Evolutionary conservation across 2,797 vertebrate species (phyloP).

Genomic region (Semotilus atromaculatus): DNA sequence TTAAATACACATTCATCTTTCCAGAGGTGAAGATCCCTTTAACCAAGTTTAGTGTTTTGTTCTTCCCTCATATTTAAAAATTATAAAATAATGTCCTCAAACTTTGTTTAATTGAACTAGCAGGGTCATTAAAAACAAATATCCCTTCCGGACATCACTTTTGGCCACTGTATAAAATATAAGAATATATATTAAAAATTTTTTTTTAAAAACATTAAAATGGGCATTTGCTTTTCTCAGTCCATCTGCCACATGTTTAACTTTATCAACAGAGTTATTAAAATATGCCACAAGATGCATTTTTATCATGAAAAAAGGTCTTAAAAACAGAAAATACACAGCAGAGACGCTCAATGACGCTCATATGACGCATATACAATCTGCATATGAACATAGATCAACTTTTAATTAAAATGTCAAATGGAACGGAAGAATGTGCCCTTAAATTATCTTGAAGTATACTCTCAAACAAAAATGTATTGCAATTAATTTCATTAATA

Average conservation of each 20-base stretch:
- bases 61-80: background rate
- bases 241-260: background rate
- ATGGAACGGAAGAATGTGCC: background rate
- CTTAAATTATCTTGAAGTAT: constrained; percentile 6
- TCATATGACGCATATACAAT: no score
- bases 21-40: no score
- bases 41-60: no score
- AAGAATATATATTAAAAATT: background rate
- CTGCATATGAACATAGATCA: background rate
- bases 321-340: background rate
- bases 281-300: background rate
- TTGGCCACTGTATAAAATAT: background rate
- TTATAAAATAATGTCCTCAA: background rate
- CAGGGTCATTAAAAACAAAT: background rate
- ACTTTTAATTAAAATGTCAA: constrained; percentile 1
- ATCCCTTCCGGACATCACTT: background rate
- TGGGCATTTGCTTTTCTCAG: background rate
- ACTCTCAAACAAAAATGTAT: background rate
- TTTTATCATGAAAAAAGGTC: background rate
- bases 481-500: constrained; percentile 6
- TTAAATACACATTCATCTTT: no score
- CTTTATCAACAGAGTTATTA: background rate
- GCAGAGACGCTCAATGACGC: background rate
- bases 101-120: background rate
- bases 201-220: no score